Evolutionary conservation across 2,888 invertebrate genomes (phyloP).

Genomic region (Teleogryllus oceanicus): DNA sequence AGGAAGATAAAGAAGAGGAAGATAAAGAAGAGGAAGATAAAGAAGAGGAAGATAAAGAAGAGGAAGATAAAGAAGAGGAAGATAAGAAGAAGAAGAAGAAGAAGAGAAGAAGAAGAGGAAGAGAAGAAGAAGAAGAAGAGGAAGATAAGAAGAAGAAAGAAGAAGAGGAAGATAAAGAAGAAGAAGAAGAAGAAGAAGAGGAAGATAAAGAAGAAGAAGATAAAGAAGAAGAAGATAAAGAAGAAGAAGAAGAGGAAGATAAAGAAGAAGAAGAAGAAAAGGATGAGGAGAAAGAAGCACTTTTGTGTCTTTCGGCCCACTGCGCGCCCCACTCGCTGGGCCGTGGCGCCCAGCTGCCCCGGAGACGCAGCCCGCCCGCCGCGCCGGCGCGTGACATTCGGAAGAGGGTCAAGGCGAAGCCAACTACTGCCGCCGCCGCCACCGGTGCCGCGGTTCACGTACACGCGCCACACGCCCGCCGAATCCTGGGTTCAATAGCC

Average conservation of each 20-base stretch:
- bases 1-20: too few species aligned
- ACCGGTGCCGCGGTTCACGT: too few species aligned
- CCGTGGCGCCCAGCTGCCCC: too few species aligned
- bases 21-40: too few species aligned
- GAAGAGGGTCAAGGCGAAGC: too few species aligned
- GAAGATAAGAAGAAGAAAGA: background rate
- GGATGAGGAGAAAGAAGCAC: background rate
- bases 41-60: too few species aligned
- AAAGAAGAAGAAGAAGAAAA: background rate
- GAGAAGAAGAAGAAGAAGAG: background rate
- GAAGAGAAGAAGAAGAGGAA: background rate
- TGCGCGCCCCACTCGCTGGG: background rate
- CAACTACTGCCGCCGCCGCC: too few species aligned
- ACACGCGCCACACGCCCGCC: too few species aligned
- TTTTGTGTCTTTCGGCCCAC: background rate
- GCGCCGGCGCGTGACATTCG: too few species aligned
- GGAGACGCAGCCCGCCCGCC: too few species aligned
- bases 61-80: background rate
- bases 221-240: background rate
- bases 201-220: background rate
- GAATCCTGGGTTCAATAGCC: too few species aligned
- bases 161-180: background rate
- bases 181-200: background rate
- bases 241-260: background rate
- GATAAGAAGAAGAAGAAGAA: background rate